Conservation (phyloP, 2,888 invertebrate species). For the Gasteruption jaculator region DNA sequence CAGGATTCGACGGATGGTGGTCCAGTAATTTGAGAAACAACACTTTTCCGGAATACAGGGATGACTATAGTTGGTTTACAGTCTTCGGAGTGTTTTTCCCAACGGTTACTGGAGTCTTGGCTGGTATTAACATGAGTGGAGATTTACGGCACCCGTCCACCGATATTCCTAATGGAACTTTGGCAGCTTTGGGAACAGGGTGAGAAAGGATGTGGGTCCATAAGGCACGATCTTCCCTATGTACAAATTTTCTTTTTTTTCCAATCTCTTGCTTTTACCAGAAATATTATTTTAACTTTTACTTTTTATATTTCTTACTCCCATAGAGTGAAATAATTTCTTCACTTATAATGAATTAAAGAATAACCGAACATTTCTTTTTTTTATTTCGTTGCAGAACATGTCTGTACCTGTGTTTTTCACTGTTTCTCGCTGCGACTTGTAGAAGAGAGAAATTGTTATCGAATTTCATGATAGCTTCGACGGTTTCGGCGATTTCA, state of each 20-base stretch:
- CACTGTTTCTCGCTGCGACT: constrained; percentile 85
- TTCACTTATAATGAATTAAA: neutral
- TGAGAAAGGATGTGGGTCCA: too few relatives aligned
- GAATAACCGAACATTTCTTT: constrained; percentile 4
- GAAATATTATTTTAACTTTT: constrained; percentile 3
- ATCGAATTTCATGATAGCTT: constrained; percentile 84
- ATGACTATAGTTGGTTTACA: constrained; percentile 87
- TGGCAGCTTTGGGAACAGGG: constrained; percentile 90
- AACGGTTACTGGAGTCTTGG: constrained; percentile 92
- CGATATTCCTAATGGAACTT: constrained; percentile 91
- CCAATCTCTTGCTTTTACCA: constrained; percentile 7
- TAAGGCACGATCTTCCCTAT: neutral
- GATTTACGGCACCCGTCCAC: constrained; percentile 87
- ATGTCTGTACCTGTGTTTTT: constrained; percentile 83
- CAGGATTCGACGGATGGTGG: constrained; percentile 85
- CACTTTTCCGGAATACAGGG: constrained; percentile 72
- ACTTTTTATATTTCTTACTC: neutral
- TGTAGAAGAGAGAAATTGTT: constrained; percentile 70
- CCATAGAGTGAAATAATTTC: neutral
- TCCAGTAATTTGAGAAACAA: constrained; percentile 76
- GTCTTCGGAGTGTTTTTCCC: constrained; percentile 98
- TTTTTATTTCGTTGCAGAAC: constrained; percentile 58
- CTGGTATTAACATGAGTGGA: constrained; percentile 98
- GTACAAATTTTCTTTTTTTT: constrained; percentile 3
- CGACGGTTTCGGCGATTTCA: constrained; percentile 80